A percentile compares a stretch with the other conserved stretches of the same genome.
Conservation (phyloP, 2,888 invertebrate species). For the Phengaris alcon region DNA sequence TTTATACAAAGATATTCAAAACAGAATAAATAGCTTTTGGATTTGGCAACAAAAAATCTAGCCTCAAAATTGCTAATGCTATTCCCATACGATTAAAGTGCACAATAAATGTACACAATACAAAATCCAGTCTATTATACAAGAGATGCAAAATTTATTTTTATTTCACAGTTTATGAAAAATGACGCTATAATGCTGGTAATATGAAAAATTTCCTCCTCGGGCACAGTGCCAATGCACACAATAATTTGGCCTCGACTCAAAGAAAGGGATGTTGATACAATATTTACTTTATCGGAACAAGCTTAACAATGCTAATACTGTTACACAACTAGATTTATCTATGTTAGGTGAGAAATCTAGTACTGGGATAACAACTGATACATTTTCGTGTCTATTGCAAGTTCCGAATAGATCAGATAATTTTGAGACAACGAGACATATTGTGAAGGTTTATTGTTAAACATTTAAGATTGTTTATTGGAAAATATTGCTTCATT, state of each 20-base stretch:
- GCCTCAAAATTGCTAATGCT: not conserved
- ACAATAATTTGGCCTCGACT: constrained; percentile 45
- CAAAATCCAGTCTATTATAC: constrained; percentile 28
- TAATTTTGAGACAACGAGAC: constrained; percentile 3
- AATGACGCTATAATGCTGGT: constrained; percentile 40
- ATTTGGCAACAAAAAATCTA: constrained; percentile 29
- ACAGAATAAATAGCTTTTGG: constrained; percentile 11
- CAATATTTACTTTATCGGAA: constrained; percentile 36
- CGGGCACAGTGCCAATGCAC: constrained; percentile 44
- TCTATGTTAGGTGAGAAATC: not conserved
- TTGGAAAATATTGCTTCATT: constrained; percentile 3
- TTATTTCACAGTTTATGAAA: constrained; percentile 42
- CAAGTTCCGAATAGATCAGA: not conserved
- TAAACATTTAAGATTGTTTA: not conserved
- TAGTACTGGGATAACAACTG: not conserved
- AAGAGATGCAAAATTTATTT: constrained; percentile 36
- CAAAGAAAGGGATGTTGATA: constrained; percentile 40
- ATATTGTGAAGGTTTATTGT: not conserved
- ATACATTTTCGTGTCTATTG: constrained; percentile 6
- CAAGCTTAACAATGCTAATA: constrained; percentile 31
- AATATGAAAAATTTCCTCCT: constrained; percentile 42
- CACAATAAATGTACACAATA: constrained; percentile 29
- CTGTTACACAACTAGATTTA: constrained; percentile 13
- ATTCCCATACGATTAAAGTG: not conserved
- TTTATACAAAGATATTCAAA: not conserved